These are phyloP conservation scores for Oligia fasciuncula DNA, from an alignment of 2,888 invertebrate species.

Conservation along the genomic window DNA sequence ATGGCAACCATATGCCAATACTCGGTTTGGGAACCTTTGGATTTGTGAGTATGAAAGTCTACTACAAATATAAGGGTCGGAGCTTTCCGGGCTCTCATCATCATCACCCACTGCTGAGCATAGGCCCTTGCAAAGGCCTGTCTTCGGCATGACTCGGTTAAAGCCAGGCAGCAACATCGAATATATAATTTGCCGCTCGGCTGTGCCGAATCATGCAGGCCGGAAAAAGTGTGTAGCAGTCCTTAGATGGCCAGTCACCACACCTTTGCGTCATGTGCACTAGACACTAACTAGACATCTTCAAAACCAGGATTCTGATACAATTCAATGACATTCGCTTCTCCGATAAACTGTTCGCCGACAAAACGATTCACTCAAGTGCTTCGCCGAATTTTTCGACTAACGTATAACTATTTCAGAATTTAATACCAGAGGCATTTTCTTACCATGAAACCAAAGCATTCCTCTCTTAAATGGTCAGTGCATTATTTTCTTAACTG, in stretches of 20 bases:
- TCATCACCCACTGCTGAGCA: not conserved
- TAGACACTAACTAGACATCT: not conserved
- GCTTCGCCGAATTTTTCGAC: not conserved
- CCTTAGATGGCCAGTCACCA: too few species aligned
- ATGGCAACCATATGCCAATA: conserved; percentile 81
- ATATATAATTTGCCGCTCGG: not conserved
- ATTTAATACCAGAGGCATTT: not conserved
- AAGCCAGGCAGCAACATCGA: too few species aligned
- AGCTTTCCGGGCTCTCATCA: not conserved
- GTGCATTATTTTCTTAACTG: not conserved
- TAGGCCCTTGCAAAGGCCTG: not conserved
- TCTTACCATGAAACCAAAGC: not conserved
- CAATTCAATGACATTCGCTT: not conserved
- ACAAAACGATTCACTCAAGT: not conserved
- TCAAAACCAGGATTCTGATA: not conserved
- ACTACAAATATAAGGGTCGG: not conserved
- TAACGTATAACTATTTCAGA: not conserved
- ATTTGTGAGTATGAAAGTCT: conserved; percentile 55
- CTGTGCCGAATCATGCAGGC: too few species aligned
- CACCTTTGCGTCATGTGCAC: too few species aligned
- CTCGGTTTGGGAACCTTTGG: conserved; percentile 81
- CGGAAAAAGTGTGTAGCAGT: not conserved
- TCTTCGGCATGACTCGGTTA: not conserved
- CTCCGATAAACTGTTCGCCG: not conserved
- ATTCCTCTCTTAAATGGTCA: not conserved